A percentile compares a stretch with the other conserved stretches of the same genome.
phyloP scores from a whole-genome alignment of 2,888 invertebrate genomes.

The Cephus spinipes region DNA sequence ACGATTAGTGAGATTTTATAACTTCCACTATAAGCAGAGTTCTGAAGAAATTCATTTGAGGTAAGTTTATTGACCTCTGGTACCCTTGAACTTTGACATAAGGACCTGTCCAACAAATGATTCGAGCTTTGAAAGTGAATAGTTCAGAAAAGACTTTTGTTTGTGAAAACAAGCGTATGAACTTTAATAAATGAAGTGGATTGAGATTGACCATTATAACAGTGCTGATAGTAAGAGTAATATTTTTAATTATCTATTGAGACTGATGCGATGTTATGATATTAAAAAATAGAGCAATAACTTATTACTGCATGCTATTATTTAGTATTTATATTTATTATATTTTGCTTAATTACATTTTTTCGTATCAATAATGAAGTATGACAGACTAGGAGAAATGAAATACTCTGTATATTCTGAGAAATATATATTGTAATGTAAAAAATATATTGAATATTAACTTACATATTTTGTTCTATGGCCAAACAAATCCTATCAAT shows the following conservation, averaged over 20 bases:
- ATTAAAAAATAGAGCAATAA: background rate
- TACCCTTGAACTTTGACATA: background rate
- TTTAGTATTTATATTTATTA: background rate
- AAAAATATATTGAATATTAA: background rate
- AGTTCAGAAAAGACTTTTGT: background rate
- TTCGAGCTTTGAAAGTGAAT: background rate
- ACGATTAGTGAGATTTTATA: background rate
- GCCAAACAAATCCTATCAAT: background rate
- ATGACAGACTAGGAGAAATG: background rate
- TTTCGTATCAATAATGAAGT: background rate
- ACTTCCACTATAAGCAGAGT: background rate
- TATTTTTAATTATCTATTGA: slow-evolving; percentile 13
- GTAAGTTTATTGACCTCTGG: background rate
- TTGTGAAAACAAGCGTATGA: background rate
- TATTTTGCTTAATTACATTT: too few species aligned
- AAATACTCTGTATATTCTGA: background rate
- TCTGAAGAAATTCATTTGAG: background rate
- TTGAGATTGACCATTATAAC: background rate
- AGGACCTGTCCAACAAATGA: background rate
- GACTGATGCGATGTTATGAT: background rate
- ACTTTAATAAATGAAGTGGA: background rate
- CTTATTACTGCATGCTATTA: background rate
- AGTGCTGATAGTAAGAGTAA: background rate
- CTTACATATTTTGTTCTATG: background rate
- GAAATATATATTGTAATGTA: background rate